Evolutionary conservation across 1,140 invertebrate genomes (phyloP).

Genomic region (Aplysia californica): DNA sequence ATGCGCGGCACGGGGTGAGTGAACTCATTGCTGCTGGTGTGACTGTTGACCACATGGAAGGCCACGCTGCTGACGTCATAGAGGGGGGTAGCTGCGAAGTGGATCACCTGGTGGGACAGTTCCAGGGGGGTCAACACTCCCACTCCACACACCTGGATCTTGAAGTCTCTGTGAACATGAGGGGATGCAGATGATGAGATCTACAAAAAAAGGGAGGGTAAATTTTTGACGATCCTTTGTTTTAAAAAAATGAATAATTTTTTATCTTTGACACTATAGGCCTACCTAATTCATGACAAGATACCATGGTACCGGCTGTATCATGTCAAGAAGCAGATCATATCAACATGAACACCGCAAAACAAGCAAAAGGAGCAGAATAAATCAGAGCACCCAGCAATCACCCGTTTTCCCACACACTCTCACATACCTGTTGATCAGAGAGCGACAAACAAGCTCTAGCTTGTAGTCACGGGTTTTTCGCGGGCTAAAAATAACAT

Average conservation of each 20-base stretch:
- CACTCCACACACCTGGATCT: conserved; percentile 63
- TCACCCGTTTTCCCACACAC: neutral
- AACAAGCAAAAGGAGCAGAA: neutral
- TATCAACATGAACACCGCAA: too few relatives aligned
- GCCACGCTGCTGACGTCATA: conserved; percentile 58
- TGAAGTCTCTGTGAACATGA: conserved; percentile 59
- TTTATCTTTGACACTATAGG: too few relatives aligned
- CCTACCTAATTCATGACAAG: too few relatives aligned
- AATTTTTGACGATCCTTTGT: too few relatives aligned
- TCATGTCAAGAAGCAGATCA: too few relatives aligned
- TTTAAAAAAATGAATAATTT: too few relatives aligned
- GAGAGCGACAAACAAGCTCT: conserved; percentile 62
- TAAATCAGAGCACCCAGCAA: neutral
- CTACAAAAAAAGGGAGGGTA: too few relatives aligned
- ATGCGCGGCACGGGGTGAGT: conserved; percentile 66
- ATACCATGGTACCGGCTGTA: too few relatives aligned
- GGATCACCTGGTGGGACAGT: conserved; percentile 64
- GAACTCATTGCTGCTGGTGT: conserved; percentile 64
- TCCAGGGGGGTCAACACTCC: conserved; percentile 66
- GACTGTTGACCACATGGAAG: conserved; percentile 63
- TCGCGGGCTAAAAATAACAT: conserved; percentile 66
- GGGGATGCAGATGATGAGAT: too few relatives aligned
- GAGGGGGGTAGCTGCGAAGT: conserved; percentile 63
- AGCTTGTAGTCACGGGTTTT: conserved; percentile 65
- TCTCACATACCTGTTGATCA: conserved; percentile 68